Percentiles rank a stretch among this genome's conserved stretches.
phyloP scores from a whole-genome alignment of 1,140 invertebrate species.

The Listronotus oregonensis region DNA sequence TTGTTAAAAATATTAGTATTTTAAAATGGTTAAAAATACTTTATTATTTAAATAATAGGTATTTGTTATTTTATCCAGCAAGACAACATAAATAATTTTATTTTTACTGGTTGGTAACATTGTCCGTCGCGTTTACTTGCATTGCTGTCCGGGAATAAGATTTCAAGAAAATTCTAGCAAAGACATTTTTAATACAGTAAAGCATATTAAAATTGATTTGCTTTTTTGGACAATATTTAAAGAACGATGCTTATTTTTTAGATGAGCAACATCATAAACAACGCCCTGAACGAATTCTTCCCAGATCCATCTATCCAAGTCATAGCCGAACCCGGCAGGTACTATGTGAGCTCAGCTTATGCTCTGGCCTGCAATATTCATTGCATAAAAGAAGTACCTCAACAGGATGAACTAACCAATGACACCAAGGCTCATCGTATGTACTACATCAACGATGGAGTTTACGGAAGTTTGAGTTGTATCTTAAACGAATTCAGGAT shows the following conservation, averaged over 20 bases:
- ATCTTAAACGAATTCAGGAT: slow-evolving; percentile 91
- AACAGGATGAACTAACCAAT: slow-evolving; percentile 55
- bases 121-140: too few relatives aligned
- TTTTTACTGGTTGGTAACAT: too few relatives aligned
- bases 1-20: too few relatives aligned
- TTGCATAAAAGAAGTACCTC: slow-evolving; percentile 72
- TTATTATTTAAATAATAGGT: too few relatives aligned
- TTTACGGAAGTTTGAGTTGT: slow-evolving; percentile 98
- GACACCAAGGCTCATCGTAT: slow-evolving; percentile 62
- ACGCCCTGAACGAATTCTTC: slow-evolving; percentile 83
- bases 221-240: too few relatives aligned
- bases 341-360: slow-evolving; percentile 91
- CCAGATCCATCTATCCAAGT: slow-evolving; percentile 76
- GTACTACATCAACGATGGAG: slow-evolving; percentile 98
- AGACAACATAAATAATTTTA: too few relatives aligned
- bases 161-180: too few relatives aligned
- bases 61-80: too few relatives aligned
- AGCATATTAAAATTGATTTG: too few relatives aligned
- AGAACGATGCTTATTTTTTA: slow-evolving; percentile 48
- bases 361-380: slow-evolving; percentile 88
- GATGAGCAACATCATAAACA: slow-evolving; percentile 76
- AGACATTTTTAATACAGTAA: too few relatives aligned
- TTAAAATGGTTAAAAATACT: too few relatives aligned
- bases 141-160: too few relatives aligned
- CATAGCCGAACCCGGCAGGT: slow-evolving; percentile 96